Conservation (phyloP, 1,140 invertebrate species). For the Hypsibius dujardini region DNA sequence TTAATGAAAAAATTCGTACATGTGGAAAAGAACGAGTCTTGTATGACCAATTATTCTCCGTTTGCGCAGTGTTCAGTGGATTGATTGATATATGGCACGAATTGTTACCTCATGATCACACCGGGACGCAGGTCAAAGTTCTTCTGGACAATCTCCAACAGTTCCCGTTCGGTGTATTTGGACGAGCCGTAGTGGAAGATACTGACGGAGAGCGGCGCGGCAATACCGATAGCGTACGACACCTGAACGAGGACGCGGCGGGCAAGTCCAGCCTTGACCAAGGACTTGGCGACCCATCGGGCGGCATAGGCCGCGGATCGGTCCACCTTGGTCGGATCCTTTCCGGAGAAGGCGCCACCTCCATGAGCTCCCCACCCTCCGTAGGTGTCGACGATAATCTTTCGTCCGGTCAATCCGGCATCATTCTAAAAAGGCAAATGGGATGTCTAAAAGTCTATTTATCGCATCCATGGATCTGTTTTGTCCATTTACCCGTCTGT, state of each 20-base stretch:
- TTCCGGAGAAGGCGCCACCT: conserved; percentile 84
- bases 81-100: no score
- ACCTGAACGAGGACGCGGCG: conserved; percentile 73
- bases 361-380: conserved; percentile 95
- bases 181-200: conserved; percentile 94
- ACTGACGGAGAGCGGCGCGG: conserved; percentile 85
- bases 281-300: conserved; percentile 84
- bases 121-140: conserved; percentile 97
- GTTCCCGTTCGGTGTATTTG: conserved; percentile 62
- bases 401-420: conserved; percentile 82
- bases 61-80: no score
- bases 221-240: conserved; percentile 87
- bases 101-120: conserved; percentile 92
- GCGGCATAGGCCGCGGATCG: conserved; percentile 88
- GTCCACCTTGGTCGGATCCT: conserved; percentile 94
- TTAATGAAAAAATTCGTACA: no score
- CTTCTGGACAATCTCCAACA: conserved; percentile 72
- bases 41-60: no score
- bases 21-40: no score
- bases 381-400: conserved; percentile 97
- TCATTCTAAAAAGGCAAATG: conserved; percentile 58
- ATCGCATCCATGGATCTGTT: no score
- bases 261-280: conserved; percentile 73
- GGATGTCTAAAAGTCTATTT: no score
- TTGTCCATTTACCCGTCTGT: no score